Evolutionary conservation across 2,888 invertebrate genomes (phyloP).

Genomic region (Helobdella robusta): DNA sequence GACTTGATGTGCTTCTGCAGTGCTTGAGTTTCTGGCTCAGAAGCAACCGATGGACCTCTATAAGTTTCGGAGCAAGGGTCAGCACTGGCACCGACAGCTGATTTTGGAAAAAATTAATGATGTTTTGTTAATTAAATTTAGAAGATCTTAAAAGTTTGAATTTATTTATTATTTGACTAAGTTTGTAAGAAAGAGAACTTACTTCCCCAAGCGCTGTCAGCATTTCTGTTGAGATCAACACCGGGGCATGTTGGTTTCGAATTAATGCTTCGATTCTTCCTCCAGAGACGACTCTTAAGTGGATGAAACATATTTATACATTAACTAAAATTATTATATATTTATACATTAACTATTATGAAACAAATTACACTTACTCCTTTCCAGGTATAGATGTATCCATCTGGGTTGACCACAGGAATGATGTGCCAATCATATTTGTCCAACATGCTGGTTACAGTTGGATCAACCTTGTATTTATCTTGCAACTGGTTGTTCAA

Average conservation of each 20-base stretch:
- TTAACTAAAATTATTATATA: too few species aligned
- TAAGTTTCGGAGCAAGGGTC: constrained; percentile 9
- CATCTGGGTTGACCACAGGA: constrained; percentile 24
- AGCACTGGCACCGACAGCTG: constrained; percentile 5
- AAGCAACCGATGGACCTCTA: constrained; percentile 4
- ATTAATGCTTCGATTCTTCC: constrained; percentile 17
- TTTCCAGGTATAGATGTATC: constrained; percentile 15
- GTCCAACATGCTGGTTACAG: constrained; percentile 12
- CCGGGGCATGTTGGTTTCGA: constrained; percentile 7
- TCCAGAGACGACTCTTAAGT: constrained; percentile 21
- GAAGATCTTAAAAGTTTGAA: background rate
- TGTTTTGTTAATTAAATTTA: too few species aligned
- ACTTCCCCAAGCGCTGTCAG: constrained; percentile 23
- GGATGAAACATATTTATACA: too few species aligned
- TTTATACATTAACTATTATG: too few species aligned
- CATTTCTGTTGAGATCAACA: constrained; percentile 25
- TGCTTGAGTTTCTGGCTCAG: constrained; percentile 16
- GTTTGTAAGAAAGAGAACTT: background rate
- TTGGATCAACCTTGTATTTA: too few species aligned
- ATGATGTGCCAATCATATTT: constrained; percentile 18
- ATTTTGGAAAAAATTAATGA: too few species aligned
- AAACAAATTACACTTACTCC: too few species aligned
- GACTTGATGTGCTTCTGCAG: background rate
- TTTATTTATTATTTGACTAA: background rate
- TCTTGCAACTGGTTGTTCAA: too few species aligned